phyloP scores from a whole-genome alignment of 2,113 vertebrate genomes.

The Amazona guildingii region DNA sequence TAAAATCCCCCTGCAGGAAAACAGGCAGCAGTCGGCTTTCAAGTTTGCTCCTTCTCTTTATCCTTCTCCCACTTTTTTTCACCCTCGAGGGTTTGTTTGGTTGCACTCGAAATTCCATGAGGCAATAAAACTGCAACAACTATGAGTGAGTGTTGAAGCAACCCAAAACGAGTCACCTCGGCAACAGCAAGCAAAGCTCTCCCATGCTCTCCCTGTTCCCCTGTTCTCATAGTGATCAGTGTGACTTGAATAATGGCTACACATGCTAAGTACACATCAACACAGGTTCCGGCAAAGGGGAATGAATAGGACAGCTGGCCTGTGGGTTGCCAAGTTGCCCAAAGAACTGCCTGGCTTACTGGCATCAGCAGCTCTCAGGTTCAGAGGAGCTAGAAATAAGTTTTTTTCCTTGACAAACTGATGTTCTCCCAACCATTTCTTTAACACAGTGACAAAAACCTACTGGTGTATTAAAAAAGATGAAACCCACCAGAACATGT shows the following conservation, averaged over 20 bases:
- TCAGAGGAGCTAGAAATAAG: neutral
- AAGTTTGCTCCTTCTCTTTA: neutral
- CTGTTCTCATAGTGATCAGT: neutral
- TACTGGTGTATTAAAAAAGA: neutral
- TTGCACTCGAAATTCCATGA: neutral
- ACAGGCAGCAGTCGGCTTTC: neutral
- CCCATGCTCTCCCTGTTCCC: neutral
- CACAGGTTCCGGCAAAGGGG: neutral
- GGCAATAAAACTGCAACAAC: neutral
- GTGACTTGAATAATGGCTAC: neutral
- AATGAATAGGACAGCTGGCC: neutral
- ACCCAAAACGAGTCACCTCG: conserved; percentile 7
- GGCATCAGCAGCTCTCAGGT: neutral
- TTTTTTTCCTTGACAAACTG: neutral
- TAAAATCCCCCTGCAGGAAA: neutral
- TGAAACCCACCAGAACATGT: neutral
- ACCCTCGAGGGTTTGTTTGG: neutral
- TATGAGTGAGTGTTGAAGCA: neutral
- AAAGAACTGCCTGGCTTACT: neutral
- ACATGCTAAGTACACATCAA: conserved; percentile 6
- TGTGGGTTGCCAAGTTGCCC: neutral
- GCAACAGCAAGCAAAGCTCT: conserved; percentile 22
- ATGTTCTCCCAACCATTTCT: neutral
- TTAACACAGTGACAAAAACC: neutral
- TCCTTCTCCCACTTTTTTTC: neutral